Base-by-base conservation (phyloP, 2,888 invertebrate genomes). In the Plebejus argus region DNA sequence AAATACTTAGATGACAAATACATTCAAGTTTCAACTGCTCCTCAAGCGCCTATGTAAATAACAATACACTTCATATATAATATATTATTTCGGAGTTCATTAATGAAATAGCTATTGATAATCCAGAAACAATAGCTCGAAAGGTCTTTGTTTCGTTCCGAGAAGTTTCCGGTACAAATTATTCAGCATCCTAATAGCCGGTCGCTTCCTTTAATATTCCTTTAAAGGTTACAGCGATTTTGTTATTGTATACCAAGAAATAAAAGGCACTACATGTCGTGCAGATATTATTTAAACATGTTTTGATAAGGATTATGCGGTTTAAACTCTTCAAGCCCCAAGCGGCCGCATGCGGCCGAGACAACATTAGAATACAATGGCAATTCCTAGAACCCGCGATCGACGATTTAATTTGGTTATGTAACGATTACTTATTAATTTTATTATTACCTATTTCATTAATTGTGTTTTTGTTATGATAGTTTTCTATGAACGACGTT, bases 121-220 rank as follows among this genome's bases (percentile, higher is more conserved):
- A 74, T 74, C 74, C 74, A 23, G 23, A 23, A 53, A 74, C 74
- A 74, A 74, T 74, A 49, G 74, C 53, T 49, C 23, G 28, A 49
- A 74, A 74, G 74, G 49, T 74, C 74, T 74, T 74, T 74, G 74
- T 74, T 74, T 49, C 45, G 72, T 49, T 53, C 53, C 49, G 53
- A 74, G 74, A 74, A 49, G 74, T 74, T 74, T 74, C 74, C 74
- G 74, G 49, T 74, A 74, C 74, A 74, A 74, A 74, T 74, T 74
- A 74, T 74, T 74, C 74, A 74, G 74, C 49, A 53, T 74, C 74
- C 74, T 74, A 49, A 74, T 74, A 74, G 74, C 74, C 74, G 28
- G 28, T 49, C 23, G 74, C 49, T 53, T 74, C 74, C 74, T 74
- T 74, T 74, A 74, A 49, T 72, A 45, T 74, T 74, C 74, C 74